A percentile compares a stretch with the other conserved stretches of the same genome.
These are phyloP conservation scores for Orchestia grillus DNA, from an alignment of 1,140 invertebrate genomes.

Conservation along the genomic window DNA sequence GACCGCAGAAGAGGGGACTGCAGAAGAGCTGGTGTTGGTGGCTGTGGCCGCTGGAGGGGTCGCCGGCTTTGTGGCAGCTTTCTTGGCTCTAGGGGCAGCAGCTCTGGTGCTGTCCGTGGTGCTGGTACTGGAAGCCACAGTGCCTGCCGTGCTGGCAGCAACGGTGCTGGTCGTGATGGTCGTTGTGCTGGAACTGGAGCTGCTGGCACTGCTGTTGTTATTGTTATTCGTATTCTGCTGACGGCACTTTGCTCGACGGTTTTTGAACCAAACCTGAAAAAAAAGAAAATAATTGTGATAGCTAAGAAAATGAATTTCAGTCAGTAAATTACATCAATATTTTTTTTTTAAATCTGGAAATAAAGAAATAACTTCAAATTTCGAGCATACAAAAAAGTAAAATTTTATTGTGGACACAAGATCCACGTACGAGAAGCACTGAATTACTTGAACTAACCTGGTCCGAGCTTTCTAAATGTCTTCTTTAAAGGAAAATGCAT, in stretches of 20 bases:
- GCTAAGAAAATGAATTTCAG: slow-evolving; percentile 7
- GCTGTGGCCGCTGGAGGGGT: slow-evolving; percentile 66
- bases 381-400: no score
- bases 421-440: no score
- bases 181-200: slow-evolving; percentile 62
- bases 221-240: slow-evolving; percentile 66
- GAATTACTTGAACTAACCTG: no score
- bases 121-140: slow-evolving; percentile 56
- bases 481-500: no score
- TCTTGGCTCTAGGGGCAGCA: slow-evolving; percentile 65
- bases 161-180: slow-evolving; percentile 60
- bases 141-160: slow-evolving; percentile 59
- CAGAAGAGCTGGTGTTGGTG: slow-evolving; percentile 65
- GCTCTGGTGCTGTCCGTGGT: slow-evolving; percentile 64
- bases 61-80: slow-evolving; percentile 62
- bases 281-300: slow-evolving; percentile 32
- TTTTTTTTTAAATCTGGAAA: no score
- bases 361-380: no score
- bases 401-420: no score
- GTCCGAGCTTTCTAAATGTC: no score
- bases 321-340: not conserved
- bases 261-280: slow-evolving; percentile 70
- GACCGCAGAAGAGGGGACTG: slow-evolving; percentile 63
- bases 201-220: slow-evolving; percentile 57
- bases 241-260: slow-evolving; percentile 69